Evolutionary conservation across 2,888 invertebrate genomes (phyloP).

Genomic region (Mayetiola destructor): DNA sequence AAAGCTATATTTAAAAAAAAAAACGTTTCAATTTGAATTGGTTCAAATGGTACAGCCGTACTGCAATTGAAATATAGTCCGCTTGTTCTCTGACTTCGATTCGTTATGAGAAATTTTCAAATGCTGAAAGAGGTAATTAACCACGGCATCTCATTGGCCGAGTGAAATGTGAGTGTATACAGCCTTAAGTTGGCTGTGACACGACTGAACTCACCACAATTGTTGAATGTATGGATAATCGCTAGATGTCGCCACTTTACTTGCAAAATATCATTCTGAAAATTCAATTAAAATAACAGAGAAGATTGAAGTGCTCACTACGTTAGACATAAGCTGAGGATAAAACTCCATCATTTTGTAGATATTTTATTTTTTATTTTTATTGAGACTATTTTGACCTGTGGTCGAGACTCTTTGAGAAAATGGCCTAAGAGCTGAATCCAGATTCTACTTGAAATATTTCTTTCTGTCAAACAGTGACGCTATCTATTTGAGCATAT

Average conservation of each 20-base stretch:
- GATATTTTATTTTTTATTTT: too few relatives aligned
- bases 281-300: too few relatives aligned
- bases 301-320: too few relatives aligned
- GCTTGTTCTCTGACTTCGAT: neutral
- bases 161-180: neutral
- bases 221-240: neutral
- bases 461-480: too few relatives aligned
- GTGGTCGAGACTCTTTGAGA: too few relatives aligned
- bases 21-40: neutral
- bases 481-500: too few relatives aligned
- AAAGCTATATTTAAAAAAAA: too few relatives aligned
- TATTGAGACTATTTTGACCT: too few relatives aligned
- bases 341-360: too few relatives aligned
- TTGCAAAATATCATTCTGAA: neutral
- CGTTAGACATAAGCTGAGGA: too few relatives aligned
- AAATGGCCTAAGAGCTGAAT: too few relatives aligned
- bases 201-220: constrained; percentile 6
- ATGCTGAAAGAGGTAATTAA: neutral
- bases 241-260: neutral
- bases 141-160: neutral
- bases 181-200: neutral
- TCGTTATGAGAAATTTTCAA: constrained; percentile 4
- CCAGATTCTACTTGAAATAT: too few relatives aligned
- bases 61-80: neutral
- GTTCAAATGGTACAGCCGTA: neutral